Evolutionary conservation across 2,113 vertebrate genomes (phyloP).

Genomic region (Myotis brandtii): DNA sequence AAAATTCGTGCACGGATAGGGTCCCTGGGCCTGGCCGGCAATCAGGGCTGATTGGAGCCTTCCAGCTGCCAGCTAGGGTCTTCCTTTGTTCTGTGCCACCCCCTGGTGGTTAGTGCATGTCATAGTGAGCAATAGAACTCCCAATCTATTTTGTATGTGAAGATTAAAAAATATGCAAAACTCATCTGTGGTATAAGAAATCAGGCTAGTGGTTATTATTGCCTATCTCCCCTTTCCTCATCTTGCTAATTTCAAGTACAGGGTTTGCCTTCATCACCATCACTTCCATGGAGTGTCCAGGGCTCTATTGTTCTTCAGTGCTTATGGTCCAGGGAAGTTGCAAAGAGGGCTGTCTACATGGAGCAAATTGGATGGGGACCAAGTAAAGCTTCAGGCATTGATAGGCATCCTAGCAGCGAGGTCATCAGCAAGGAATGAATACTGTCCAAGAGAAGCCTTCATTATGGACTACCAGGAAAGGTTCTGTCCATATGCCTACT

Average conservation of each 20-base stretch:
- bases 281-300: not conserved
- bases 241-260: not conserved
- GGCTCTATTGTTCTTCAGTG: not conserved
- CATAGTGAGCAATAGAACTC: no score
- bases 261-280: not conserved
- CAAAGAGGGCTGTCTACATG: not conserved
- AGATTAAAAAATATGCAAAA: not conserved
- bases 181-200: not conserved
- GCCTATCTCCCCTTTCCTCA: not conserved
- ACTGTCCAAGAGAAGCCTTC: not conserved
- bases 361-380: not conserved
- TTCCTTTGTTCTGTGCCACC: no score
- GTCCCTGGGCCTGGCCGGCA: no score
- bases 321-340: not conserved
- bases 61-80: no score
- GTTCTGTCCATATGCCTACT: not conserved
- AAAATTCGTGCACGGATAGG: no score
- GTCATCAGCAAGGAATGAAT: not conserved
- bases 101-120: no score
- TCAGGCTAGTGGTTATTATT: not conserved
- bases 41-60: no score
- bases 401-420: not conserved
- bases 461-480: not conserved
- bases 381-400: not conserved
- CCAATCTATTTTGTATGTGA: not conserved